A percentile compares a stretch with the other conserved stretches of the same genome.
Conservation (phyloP, 2,888 invertebrate species). For the Achlya flavicornis region DNA sequence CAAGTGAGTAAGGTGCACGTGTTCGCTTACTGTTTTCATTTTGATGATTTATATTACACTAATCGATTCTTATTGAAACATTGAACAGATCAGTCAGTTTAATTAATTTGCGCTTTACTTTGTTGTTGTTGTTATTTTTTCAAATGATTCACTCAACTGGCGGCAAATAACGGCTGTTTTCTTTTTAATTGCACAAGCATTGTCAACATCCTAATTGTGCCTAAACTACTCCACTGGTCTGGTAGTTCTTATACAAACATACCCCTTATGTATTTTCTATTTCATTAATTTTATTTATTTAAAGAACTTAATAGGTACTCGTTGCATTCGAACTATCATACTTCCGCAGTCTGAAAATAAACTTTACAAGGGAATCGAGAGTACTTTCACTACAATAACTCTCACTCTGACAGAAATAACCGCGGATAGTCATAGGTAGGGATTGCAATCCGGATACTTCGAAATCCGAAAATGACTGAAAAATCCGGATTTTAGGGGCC, state of each 20-base stretch:
- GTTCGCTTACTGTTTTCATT: neutral
- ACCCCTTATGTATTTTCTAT: no score
- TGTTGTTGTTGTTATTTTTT: neutral
- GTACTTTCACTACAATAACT: conserved; percentile 46
- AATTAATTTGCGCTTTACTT: neutral
- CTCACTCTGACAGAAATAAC: conserved; percentile 23
- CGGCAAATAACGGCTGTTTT: neutral
- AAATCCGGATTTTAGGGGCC: no score
- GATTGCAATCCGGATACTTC: no score
- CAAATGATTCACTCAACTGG: neutral
- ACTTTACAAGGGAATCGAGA: conserved; percentile 38
- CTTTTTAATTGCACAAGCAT: neutral
- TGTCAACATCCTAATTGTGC: no score
- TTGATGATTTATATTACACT: neutral
- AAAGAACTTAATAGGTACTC: neutral
- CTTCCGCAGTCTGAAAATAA: conserved; percentile 52
- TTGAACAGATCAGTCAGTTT: neutral
- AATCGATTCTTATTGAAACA: neutral
- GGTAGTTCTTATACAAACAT: no score
- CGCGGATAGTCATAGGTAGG: neutral
- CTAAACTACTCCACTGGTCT: no score
- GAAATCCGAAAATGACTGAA: no score
- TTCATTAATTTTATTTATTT: no score
- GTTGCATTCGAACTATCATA: conserved; percentile 15
- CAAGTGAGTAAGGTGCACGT: conserved; percentile 3